Evolutionary conservation across 1,140 invertebrate species (phyloP).

Genomic region (Uloborus diversus): DNA sequence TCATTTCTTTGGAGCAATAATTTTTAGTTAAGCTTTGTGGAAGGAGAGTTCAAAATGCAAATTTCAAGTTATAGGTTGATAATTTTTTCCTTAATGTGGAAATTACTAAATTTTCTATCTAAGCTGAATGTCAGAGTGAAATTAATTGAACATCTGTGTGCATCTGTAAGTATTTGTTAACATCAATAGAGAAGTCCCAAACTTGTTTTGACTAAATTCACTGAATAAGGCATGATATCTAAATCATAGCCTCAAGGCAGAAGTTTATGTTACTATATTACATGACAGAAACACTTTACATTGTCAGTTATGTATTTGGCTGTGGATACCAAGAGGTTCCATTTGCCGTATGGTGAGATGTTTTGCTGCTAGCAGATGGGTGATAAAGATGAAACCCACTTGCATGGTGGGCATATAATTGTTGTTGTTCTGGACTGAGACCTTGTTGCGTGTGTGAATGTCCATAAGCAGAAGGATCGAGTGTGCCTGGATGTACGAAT

Average conservation of each 20-base stretch:
- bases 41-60: too few relatives aligned
- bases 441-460: constrained; percentile 38
- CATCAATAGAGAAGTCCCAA: neutral
- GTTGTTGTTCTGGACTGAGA: constrained; percentile 66
- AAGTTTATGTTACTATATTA: constrained; percentile 2
- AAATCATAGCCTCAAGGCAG: neutral
- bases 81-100: too few relatives aligned
- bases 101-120: neutral
- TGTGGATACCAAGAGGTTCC: constrained; percentile 79
- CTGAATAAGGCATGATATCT: neutral
- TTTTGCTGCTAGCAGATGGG: constrained; percentile 69
- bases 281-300: neutral
- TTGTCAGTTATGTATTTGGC: constrained; percentile 63
- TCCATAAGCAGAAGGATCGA: constrained; percentile 39
- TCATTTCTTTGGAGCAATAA: too few relatives aligned
- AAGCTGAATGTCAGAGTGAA: neutral
- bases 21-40: neutral
- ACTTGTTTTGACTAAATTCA: neutral
- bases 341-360: constrained; percentile 70
- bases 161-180: neutral
- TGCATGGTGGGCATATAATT: constrained; percentile 81
- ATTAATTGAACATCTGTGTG: neutral
- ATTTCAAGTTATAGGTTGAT: too few relatives aligned
- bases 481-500: constrained; percentile 58
- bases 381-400: constrained; percentile 90